These are phyloP conservation scores for Sinodicranocentrus sp. DNA, from an alignment of 2,888 invertebrate genomes.

Conservation along the genomic window DNA sequence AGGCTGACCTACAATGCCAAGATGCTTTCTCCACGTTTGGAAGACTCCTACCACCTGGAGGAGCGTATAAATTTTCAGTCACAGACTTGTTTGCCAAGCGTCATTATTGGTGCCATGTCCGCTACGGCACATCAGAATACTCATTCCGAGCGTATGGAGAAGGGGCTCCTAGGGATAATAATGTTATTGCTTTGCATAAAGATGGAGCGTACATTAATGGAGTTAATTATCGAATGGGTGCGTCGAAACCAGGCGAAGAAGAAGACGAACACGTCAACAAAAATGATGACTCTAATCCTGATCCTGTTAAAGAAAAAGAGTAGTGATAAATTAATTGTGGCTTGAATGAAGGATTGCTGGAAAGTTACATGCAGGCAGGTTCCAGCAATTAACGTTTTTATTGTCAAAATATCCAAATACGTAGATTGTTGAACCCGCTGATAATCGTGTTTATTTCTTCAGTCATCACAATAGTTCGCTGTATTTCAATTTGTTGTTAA, in stretches of 20 bases:
- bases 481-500: no score
- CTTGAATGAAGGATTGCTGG: no score
- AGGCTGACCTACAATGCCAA: constrained; percentile 69
- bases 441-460: no score
- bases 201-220: constrained; percentile 75
- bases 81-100: constrained; percentile 73
- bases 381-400: no score
- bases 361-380: no score
- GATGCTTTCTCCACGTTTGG: constrained; percentile 74
- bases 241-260: constrained; percentile 22
- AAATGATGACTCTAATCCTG: no score
- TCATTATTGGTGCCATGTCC: constrained; percentile 74
- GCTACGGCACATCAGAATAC: constrained; percentile 63
- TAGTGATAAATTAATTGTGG: no score
- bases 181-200: constrained; percentile 67
- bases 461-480: no score
- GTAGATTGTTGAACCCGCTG: no score
- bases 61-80: constrained; percentile 70
- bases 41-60: constrained; percentile 67
- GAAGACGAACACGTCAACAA: constrained; percentile 38
- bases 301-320: no score
- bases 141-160: constrained; percentile 75
- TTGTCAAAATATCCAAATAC: no score
- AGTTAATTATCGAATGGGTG: constrained; percentile 63
- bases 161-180: constrained; percentile 75